Base-by-base conservation (phyloP, 92 coral and sea anemone species). In the Zoanthus sansibaricus region DNA sequence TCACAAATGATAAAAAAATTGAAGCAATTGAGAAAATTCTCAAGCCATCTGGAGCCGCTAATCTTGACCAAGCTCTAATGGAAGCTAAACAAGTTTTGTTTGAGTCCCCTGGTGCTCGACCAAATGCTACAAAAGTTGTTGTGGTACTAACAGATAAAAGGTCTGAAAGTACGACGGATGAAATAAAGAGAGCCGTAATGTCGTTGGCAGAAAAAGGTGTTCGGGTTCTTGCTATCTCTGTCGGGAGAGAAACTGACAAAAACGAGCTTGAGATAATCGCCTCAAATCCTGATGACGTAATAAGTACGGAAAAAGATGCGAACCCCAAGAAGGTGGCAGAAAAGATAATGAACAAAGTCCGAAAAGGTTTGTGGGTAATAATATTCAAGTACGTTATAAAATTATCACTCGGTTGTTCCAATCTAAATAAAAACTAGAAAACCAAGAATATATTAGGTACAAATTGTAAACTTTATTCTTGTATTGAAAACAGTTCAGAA, bases 1-100 rank as follows among this genome's bases (percentile, higher is more conserved):
- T 82, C 46, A 89, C 94, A 48, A 79, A 91, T 5, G 93, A 88
- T 1, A 30, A 45, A 14, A n/a, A 32, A 37, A n/a, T 4, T 20
- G 45, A 20, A 44, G 73, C 73, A 20, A 21, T 79, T 42, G 56
- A 66, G 11, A 79, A 25, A 10, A 79, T 79, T 4, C 44, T 37
- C 21, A 79, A 79, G 59, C 84, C 84, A 31, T 61, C 73, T 17
- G 84, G 84, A 64, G 14, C 18, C 45, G 32, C 84, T 64, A 13
- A 44, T 62, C 84, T 79, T 20, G 84, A 42, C 84, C 62, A 64
- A 62, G 84, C 84, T n/a, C 15, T 79, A 42, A 46, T 31, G 10
- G 84, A 79, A 17, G 84, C 84, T 0, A 62, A 44, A 37, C 20
- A 44, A 3, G 55, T 79, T 21, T 21, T 79, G 7, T 46, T 61